phyloP scores from a whole-genome alignment of 2,888 invertebrate genomes.

The Diplolepis rosae region DNA sequence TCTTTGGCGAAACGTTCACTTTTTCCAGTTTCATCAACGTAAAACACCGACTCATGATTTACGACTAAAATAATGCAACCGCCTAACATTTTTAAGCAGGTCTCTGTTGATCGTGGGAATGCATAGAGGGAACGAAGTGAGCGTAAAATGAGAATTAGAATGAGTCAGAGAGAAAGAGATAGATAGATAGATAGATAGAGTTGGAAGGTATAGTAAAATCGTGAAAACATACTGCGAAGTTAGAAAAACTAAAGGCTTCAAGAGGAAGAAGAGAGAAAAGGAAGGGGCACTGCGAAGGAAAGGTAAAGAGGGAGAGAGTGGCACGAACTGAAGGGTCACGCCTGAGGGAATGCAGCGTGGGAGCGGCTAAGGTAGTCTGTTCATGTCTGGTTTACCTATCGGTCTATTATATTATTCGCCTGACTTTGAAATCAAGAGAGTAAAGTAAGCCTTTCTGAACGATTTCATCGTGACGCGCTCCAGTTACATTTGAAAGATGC shows the following conservation, averaged over 20 bases:
- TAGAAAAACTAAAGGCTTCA: constrained; percentile 33
- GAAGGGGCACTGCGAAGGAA: constrained; percentile 43
- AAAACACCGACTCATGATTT: constrained; percentile 46
- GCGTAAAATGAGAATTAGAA: constrained; percentile 61
- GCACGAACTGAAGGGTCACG: constrained; percentile 59
- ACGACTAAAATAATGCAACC: constrained; percentile 43
- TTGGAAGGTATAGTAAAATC: constrained; percentile 38
- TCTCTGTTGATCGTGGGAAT: constrained; percentile 57
- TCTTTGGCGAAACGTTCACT: constrained; percentile 50
- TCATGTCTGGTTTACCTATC: constrained; percentile 60
- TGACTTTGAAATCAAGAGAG: constrained; percentile 20
- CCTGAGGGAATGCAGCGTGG: constrained; percentile 71
- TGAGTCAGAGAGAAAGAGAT: constrained; percentile 42
- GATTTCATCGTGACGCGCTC: constrained; percentile 1
- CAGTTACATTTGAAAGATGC: constrained; percentile 8
- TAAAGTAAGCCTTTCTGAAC: background rate
- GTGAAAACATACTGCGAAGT: constrained; percentile 29
- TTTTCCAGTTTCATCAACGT: constrained; percentile 38
- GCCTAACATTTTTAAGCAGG: constrained; percentile 48
- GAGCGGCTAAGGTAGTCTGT: constrained; percentile 63
- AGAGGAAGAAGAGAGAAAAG: constrained; percentile 41
- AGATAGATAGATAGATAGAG: constrained; percentile 37
- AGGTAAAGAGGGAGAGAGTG: constrained; percentile 32
- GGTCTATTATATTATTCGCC: constrained; percentile 34
- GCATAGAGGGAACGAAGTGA: constrained; percentile 46